Base-by-base conservation (phyloP, 2,888 invertebrate genomes). In the Lithophane semibrunnea region DNA sequence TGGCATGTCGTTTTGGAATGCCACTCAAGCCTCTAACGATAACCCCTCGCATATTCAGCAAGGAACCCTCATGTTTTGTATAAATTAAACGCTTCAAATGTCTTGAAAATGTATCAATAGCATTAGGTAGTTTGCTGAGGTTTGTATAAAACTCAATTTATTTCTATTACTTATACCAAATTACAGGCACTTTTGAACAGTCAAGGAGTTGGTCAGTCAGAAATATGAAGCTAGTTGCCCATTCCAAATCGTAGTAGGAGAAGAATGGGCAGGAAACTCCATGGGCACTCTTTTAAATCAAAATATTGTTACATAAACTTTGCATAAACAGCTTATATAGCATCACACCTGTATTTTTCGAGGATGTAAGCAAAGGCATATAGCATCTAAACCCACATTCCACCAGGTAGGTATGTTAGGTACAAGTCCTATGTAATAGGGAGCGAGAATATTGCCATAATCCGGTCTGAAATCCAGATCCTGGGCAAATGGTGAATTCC, bases 1-100 rank as follows among this genome's bases (percentile, higher is more conserved):
- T 16, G 63, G 68, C 63, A 76, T 44, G 80, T 42, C 60, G 56
- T 68, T 69, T 29, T 8, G 69, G 64, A 60, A 80, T 82, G 63
- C 54, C 52, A 56, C 37, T 52, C 3, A 37, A 47, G 21, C 67
- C 24, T 24, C 16, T 44, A n/a, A 76, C 9, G 24, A 42, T 47
- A 69, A 65, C 7, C 13, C 9, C n/a, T 16, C 44, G 21, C 29
- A 52, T 60, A 79, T 44, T 44, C 8, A 37, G 18, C 21, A 56
- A 63, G 29, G 29, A 18, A 67, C 16, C 10, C 37, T 69, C 24
- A 16, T 21, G 58, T 13, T 64, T 63, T 21, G 21, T 12, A 49
- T 54, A 16, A 54, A 29, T 77, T 65, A 64, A 64, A 81, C 52
- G 56, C n/a, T 75, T 68, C 7, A 37, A 64, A 81, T 37, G 2